Conservation (phyloP, 2,113 vertebrate genomes). For the Phrynocephalus versicolor region DNA sequence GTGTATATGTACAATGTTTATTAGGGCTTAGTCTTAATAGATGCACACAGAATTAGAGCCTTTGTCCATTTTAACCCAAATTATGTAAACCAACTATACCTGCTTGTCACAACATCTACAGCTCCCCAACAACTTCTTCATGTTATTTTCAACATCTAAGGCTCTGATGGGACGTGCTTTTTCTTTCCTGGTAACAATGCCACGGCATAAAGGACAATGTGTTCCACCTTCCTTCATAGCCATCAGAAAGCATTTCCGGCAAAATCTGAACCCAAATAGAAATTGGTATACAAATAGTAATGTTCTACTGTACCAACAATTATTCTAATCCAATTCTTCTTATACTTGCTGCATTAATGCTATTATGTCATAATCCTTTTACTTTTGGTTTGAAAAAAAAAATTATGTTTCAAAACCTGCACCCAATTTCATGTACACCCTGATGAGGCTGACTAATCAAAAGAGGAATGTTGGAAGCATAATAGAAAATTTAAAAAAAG, state of each 20-base stretch:
- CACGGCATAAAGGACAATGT: conserved; percentile 83
- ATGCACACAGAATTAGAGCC: not conserved
- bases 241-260: conserved; percentile 83
- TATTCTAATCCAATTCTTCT: not conserved
- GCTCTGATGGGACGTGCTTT: conserved; percentile 78
- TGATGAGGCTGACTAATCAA: not conserved
- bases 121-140: conserved; percentile 76
- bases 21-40: not conserved
- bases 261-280: conserved; percentile 76
- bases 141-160: conserved; percentile 78
- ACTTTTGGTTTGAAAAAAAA: not conserved
- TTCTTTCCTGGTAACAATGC: conserved; percentile 75
- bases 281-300: not conserved
- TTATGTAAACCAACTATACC: conserved; percentile 71
- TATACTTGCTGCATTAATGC: not conserved
- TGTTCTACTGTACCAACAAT: not conserved
- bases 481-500: not conserved
- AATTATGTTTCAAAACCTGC: too few species aligned
- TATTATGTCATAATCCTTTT: not conserved
- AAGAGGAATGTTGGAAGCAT: not conserved
- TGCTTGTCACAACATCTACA: conserved; percentile 83
- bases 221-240: conserved; percentile 80
- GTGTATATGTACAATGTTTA: not conserved
- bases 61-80: conserved; percentile 25
- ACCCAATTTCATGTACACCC: not conserved